Base-by-base conservation (phyloP, 1,140 invertebrate genomes). In the Pteromalus puparum region DNA sequence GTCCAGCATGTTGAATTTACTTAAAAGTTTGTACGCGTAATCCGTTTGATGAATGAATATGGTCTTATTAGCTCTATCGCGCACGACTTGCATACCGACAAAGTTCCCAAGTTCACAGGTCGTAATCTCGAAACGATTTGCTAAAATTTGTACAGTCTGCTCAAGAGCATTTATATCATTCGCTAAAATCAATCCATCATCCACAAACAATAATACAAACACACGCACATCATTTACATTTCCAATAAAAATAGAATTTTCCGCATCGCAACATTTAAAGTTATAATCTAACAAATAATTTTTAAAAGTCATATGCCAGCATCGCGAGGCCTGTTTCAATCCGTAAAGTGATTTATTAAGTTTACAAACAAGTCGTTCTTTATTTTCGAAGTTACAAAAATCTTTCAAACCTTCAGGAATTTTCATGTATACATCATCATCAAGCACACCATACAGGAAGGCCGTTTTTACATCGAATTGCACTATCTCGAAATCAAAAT, bases 381-480 rank as follows among this genome's bases (percentile, higher is more conserved):
- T 6, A 38, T 6, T 38, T 9, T 38, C 7, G 2, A 9, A 0
- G 38, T 38, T 9, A 5, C 38, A 5, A 1, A 5, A 34, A 2
- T 10, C 13, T 53, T 53, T 4, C 48, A 83, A 75, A 70, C 88
- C 90, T 48, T 91, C 83, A 1, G 92, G 90, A 38, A 91, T 87
- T 26, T 89, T 68, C 88, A 93, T 91, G 38, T 83, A 90, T 0
- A 92, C 86, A 46, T 88, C 87, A 85, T 93, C 89, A 0, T 91
- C 78, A 53, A 93, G 78, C 4, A 89, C 46, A 26, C 91, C 90
- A 84, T 92, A 87, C 6, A 92, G 85, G 86, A 93, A 93, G 12
- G 92, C 92, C 4, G 89, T 91, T 81, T 87, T 87, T 21, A 92
- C 86, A 86, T 93, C 92, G 48, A 92, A 88, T 76, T 91, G 89